These are phyloP conservation scores for Apostichopus parvimensis DNA, from an alignment of 35 echinoderm and acorn worm species.

Conservation along the genomic window DNA sequence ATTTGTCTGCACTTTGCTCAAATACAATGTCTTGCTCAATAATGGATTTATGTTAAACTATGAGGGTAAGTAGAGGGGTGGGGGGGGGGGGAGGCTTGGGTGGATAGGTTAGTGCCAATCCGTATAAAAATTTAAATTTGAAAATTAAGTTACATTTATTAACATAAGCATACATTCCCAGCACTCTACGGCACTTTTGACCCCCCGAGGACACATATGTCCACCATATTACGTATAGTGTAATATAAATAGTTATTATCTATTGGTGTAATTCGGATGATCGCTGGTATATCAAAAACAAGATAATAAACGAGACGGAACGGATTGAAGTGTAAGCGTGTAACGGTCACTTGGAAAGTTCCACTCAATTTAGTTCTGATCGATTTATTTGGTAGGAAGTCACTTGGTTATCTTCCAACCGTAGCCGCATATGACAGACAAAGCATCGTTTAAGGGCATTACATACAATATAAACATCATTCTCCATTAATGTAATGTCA, in stretches of 20 bases:
- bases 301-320: neutral
- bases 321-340: neutral
- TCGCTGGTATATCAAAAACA: neutral
- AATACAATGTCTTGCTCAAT: too few species aligned
- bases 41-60: too few species aligned
- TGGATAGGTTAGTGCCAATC: too few species aligned
- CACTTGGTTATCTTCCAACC: neutral
- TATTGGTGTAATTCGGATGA: neutral
- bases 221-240: neutral
- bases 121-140: too few species aligned
- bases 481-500: neutral
- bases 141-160: too few species aligned
- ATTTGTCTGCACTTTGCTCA: too few species aligned
- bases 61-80: too few species aligned
- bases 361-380: neutral
- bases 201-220: neutral
- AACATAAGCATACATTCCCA: too few species aligned
- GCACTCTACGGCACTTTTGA: too few species aligned
- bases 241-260: neutral
- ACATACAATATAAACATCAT: neutral
- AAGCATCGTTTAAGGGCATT: neutral
- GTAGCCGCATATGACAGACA: neutral
- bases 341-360: neutral
- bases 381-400: neutral
- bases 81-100: too few species aligned